Conservation (phyloP, 2,888 invertebrate genomes). For the Microctonus brassicae region DNA sequence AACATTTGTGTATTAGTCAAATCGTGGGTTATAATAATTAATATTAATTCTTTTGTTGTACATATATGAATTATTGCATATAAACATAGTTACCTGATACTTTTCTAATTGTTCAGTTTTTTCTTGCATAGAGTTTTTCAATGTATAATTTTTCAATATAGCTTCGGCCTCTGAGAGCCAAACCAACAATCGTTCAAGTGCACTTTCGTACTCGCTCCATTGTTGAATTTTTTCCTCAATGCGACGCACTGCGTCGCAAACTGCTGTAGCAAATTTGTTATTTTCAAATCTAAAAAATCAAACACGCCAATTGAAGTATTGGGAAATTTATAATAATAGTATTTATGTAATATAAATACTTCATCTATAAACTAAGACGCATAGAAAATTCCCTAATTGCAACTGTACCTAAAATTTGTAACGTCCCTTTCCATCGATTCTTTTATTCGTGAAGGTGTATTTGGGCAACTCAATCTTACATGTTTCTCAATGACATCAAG, state of each 20-base stretch:
- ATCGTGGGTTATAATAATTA: too few species aligned
- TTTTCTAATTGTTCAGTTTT: constrained; percentile 91
- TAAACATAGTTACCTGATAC: constrained; percentile 91
- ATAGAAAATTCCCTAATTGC: too few species aligned
- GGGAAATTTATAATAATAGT: neutral
- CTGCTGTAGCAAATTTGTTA: constrained; percentile 83
- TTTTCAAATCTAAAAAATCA: constrained; percentile 77
- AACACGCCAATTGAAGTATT: neutral
- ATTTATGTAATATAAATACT: neutral
- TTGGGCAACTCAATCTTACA: constrained; percentile 78
- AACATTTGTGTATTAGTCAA: too few species aligned
- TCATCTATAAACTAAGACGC: too few species aligned
- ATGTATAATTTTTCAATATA: constrained; percentile 85
- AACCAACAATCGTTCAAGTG: constrained; percentile 83
- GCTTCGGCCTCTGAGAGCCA: constrained; percentile 92
- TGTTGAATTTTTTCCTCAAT: constrained; percentile 88
- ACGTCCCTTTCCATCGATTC: constrained; percentile 88
- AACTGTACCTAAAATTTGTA: constrained; percentile 75
- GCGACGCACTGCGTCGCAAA: constrained; percentile 83
- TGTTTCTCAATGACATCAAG: constrained; percentile 82
- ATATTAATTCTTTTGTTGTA: too few species aligned
- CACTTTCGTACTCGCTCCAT: constrained; percentile 92
- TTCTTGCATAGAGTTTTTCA: constrained; percentile 88
- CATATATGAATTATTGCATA: too few species aligned
- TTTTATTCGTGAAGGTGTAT: constrained; percentile 85